Evolutionary conservation across 2,888 invertebrate genomes (phyloP).

Genomic region (Alloplasta piceator): DNA sequence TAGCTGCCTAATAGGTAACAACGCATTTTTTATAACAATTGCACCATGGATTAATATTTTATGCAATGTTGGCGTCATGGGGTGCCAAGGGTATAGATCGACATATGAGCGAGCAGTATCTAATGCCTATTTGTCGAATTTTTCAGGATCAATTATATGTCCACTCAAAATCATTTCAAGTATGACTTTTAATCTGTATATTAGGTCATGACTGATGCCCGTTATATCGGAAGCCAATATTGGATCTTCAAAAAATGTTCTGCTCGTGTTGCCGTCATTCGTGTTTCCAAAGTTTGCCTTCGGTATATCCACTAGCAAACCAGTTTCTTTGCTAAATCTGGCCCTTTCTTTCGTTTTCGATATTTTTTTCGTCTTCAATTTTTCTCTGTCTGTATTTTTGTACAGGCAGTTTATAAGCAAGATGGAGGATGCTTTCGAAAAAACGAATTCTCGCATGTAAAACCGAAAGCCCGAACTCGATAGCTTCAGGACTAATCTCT

Average conservation of each 20-base stretch:
- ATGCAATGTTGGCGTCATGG: constrained; percentile 66
- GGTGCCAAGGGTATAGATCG: constrained; percentile 65
- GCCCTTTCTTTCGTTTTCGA: constrained; percentile 35
- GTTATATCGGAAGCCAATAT: constrained; percentile 57
- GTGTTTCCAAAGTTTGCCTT: constrained; percentile 53
- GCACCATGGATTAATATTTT: constrained; percentile 64
- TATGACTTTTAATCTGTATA: constrained; percentile 56
- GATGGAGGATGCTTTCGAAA: constrained; percentile 54
- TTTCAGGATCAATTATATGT: constrained; percentile 48
- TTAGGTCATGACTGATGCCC: constrained; percentile 57
- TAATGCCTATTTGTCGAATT: constrained; percentile 48
- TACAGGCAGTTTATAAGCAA: constrained; percentile 52
- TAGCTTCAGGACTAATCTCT: constrained; percentile 61
- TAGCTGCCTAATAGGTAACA: constrained; percentile 66
- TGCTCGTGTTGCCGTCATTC: constrained; percentile 62
- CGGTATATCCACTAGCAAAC: constrained; percentile 31
- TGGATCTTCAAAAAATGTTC: constrained; percentile 59
- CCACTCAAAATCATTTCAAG: constrained; percentile 58
- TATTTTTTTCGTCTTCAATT: constrained; percentile 43
- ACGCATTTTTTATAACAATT: constrained; percentile 45
- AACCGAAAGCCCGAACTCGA: constrained; percentile 68
- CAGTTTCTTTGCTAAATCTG: constrained; percentile 25
- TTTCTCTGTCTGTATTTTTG: constrained; percentile 40
- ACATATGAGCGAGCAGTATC: constrained; percentile 65
- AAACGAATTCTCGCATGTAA: constrained; percentile 57